Evolutionary conservation across 2,797 vertebrate species (phyloP).

Genomic region (Rhinichthys osculus): DNA sequence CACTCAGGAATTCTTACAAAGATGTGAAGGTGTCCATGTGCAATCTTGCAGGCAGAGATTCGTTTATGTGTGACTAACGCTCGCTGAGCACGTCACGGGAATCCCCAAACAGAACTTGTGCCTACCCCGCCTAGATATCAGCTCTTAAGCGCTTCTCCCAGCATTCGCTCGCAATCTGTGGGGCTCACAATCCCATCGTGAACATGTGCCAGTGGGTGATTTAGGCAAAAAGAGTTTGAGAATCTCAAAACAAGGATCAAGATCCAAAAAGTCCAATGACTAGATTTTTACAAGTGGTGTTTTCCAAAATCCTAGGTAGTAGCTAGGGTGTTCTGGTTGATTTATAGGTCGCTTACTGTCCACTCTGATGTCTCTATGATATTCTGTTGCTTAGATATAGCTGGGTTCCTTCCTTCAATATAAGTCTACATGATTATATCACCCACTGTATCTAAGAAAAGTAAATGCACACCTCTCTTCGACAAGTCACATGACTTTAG

Average conservation of each 20-base stretch:
- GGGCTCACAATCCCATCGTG: neutral
- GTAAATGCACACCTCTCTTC: neutral
- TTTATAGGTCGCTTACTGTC: neutral
- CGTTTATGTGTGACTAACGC: slow-evolving; percentile 42
- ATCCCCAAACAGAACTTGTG: slow-evolving; percentile 43
- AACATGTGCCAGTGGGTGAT: neutral
- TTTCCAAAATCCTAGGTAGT: neutral
- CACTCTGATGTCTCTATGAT: neutral
- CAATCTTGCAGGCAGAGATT: slow-evolving; percentile 28
- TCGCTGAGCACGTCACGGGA: slow-evolving; percentile 38
- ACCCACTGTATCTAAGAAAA: neutral
- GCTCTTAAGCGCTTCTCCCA: slow-evolving; percentile 12
- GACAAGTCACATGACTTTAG: neutral
- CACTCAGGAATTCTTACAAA: slow-evolving; percentile 28
- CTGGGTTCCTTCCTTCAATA: neutral
- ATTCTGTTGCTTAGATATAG: neutral
- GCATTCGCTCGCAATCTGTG: neutral
- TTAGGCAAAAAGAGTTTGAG: neutral
- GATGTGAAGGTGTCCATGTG: slow-evolving; percentile 31
- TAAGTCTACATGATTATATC: neutral
- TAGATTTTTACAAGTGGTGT: neutral
- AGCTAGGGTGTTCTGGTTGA: neutral
- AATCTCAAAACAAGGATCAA: slow-evolving; percentile 5
- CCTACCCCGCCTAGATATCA: slow-evolving; percentile 31
- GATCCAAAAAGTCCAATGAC: slow-evolving; percentile 18